Percentiles rank a stretch among this genome's conserved stretches.
Conservation (phyloP, 2,113 vertebrate species). For the Upupa epops region DNA sequence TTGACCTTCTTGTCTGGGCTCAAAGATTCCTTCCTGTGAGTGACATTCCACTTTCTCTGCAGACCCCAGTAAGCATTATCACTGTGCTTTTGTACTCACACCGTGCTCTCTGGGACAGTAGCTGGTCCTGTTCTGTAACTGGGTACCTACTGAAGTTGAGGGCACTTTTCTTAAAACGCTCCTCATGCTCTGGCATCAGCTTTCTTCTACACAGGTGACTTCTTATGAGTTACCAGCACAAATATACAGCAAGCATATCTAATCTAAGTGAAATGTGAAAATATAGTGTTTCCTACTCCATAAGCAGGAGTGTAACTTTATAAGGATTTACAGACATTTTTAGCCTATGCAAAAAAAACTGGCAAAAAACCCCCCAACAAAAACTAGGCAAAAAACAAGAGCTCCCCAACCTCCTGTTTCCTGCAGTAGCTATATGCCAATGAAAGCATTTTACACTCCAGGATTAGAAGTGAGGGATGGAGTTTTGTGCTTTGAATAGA, state of each 20-base stretch:
- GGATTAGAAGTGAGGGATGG: not conserved
- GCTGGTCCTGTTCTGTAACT: not conserved
- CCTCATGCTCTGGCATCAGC: not conserved
- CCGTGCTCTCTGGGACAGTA: not conserved
- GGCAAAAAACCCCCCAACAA: too few species aligned
- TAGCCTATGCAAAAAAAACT: not conserved
- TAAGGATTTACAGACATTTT: not conserved
- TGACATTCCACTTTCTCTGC: not conserved
- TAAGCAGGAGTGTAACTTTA: not conserved
- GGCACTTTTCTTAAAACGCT: not conserved
- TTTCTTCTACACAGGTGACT: not conserved
- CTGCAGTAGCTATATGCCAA: not conserved
- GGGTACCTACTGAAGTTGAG: not conserved
- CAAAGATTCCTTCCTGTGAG: not conserved
- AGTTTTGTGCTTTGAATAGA: not conserved
- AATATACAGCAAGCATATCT: not conserved
- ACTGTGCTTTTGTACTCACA: not conserved
- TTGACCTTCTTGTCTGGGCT: not conserved
- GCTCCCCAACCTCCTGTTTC: not conserved
- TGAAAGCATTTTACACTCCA: not conserved
- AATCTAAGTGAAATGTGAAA: not conserved
- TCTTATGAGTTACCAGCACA: not conserved
- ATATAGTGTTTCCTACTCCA: not conserved
- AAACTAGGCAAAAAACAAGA: not conserved
- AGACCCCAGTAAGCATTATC: not conserved